phyloP scores from a whole-genome alignment of 2,888 invertebrate genomes.

The Muschampia plurimacula region DNA sequence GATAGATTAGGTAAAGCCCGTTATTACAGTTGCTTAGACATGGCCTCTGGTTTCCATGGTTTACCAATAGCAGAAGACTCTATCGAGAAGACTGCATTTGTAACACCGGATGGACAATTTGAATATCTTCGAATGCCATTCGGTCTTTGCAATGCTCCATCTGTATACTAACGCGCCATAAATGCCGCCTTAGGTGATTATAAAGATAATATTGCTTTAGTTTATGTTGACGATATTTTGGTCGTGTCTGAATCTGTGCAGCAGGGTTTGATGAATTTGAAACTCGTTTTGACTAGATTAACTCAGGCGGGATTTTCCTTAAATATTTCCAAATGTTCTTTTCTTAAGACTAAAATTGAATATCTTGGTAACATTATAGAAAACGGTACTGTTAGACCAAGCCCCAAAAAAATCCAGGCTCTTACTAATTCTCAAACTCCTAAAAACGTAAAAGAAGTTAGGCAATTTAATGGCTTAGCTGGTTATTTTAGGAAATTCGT shows the following conservation, averaged over 20 bases:
- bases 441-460: slow-evolving; percentile 42
- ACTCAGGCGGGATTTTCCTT: slow-evolving; percentile 47
- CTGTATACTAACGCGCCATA: slow-evolving; percentile 42
- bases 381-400: slow-evolving; percentile 47
- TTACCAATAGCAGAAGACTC: slow-evolving; percentile 44
- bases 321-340: slow-evolving; percentile 46
- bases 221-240: slow-evolving; percentile 48
- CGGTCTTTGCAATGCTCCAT: slow-evolving; percentile 36
- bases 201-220: slow-evolving; percentile 40
- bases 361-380: slow-evolving; percentile 45
- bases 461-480: slow-evolving; percentile 41
- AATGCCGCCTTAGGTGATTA: slow-evolving; percentile 41
- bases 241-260: slow-evolving; percentile 26
- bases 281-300: slow-evolving; percentile 38
- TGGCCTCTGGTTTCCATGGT: slow-evolving; percentile 49
- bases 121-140: slow-evolving; percentile 49
- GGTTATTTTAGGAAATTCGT: slow-evolving; percentile 42
- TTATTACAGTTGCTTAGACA: slow-evolving; percentile 33
- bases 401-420: slow-evolving; percentile 46
- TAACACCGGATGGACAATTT: too few relatives aligned
- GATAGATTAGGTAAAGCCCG: slow-evolving; percentile 17
- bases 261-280: slow-evolving; percentile 43
- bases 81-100: slow-evolving; percentile 37
- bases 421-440: slow-evolving; percentile 41
- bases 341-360: slow-evolving; percentile 44